phyloP scores from a whole-genome alignment of 2,797 vertebrate genomes.

The Coregonus suidteri region DNA sequence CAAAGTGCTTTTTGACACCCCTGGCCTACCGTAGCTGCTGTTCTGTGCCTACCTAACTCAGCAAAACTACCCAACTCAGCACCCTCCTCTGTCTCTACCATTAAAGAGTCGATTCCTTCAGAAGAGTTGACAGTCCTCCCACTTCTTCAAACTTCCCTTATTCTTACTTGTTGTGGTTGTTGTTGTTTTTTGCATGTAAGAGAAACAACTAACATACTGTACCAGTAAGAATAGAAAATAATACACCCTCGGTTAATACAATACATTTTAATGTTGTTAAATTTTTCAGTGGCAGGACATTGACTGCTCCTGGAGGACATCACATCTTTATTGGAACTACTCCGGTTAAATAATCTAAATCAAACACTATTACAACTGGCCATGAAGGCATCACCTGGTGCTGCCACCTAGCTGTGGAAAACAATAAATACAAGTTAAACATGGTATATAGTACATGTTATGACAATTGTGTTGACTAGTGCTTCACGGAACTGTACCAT shows the following conservation, averaged over 20 bases:
- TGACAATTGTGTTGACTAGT: conserved; percentile 9
- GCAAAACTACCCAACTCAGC: conserved; percentile 63
- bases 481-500: conserved; percentile 4
- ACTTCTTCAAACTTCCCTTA: conserved; percentile 26
- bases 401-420: conserved; percentile 43
- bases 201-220: neutral
- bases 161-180: neutral
- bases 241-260: neutral
- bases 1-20: conserved; percentile 68
- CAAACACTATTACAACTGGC: conserved; percentile 63
- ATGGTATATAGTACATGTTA: neutral
- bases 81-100: conserved; percentile 60
- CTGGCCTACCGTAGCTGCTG: conserved; percentile 70
- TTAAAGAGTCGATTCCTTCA: conserved; percentile 73
- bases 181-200: neutral
- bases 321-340: conserved; percentile 71
- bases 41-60: conserved; percentile 75
- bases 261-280: neutral
- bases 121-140: conserved; percentile 41
- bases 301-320: conserved; percentile 55
- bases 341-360: conserved; percentile 41
- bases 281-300: conserved; percentile 31
- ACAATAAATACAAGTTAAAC: neutral
- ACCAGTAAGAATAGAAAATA: neutral
- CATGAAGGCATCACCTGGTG: conserved; percentile 75